A percentile compares a stretch with the other conserved stretches of the same genome.
phyloP scores from a whole-genome alignment of 1,140 invertebrate genomes.

The Apis laboriosa region DNA sequence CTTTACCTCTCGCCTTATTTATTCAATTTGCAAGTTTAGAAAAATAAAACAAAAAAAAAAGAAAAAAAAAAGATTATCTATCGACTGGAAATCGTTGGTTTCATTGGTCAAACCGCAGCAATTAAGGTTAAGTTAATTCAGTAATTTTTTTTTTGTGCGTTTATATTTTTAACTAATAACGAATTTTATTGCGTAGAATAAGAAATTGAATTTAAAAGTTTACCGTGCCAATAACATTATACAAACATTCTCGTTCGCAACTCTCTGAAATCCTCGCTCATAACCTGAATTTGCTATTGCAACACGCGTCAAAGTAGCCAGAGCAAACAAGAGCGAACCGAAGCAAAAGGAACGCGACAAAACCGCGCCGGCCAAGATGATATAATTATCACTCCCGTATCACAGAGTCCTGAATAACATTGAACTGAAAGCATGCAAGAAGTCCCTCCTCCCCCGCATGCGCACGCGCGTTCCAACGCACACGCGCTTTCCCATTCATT shows the following conservation, averaged over 20 bases:
- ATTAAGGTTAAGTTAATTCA: too few species aligned
- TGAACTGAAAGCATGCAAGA: background rate
- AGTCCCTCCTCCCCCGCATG: background rate
- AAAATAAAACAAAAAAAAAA: too few species aligned
- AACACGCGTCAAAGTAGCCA: background rate
- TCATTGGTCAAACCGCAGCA: too few species aligned
- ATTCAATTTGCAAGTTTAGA: too few species aligned
- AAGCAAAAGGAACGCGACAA: background rate
- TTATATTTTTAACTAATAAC: too few species aligned
- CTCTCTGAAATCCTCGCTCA: background rate
- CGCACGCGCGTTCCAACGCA: background rate
- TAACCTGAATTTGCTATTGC: background rate
- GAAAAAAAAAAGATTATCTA: too few species aligned
- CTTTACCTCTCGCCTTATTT: too few species aligned
- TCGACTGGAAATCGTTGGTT: too few species aligned
- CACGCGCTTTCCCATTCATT: constrained; percentile 9
- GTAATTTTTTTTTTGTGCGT: too few species aligned
- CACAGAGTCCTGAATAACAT: background rate
- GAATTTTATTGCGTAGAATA: too few species aligned
- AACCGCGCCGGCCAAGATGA: constrained; percentile 3
- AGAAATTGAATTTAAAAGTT: too few species aligned
- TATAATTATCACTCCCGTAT: constrained; percentile 17
- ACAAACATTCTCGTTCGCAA: background rate
- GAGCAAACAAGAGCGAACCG: background rate
- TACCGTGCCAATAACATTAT: too few species aligned